Conservation (phyloP, 2,113 vertebrate genomes). For the Malurus alboscapulatus region DNA sequence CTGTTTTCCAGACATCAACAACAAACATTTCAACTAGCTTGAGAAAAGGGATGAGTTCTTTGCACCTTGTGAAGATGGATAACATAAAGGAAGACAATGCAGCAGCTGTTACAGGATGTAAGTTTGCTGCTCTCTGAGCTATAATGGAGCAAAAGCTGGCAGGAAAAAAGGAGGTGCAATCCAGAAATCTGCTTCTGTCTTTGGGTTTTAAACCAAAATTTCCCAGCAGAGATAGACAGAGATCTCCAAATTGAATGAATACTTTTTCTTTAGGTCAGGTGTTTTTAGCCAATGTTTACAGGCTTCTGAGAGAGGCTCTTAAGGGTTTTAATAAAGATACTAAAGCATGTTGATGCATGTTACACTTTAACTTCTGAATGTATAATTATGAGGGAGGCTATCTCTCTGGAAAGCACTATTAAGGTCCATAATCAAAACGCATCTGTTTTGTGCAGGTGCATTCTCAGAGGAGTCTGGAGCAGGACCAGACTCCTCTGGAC, state of each 20-base stretch:
- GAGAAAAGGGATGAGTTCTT: not conserved
- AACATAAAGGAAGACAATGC: not conserved
- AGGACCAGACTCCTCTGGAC: not conserved
- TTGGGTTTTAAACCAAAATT: not conserved
- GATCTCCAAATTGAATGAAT: not conserved
- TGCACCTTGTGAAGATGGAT: not conserved
- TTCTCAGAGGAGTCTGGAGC: not conserved
- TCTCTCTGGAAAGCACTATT: not conserved
- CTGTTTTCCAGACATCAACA: not conserved
- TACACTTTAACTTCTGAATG: not conserved
- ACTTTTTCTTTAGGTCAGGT: not conserved
- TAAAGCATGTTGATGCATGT: not conserved
- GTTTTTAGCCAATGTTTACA: not conserved
- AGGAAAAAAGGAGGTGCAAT: not conserved
- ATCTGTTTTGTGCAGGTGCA: not conserved
- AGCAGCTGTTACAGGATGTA: not conserved
- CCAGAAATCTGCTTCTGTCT: not conserved
- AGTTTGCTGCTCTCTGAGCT: not conserved
- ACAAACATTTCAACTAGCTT: not conserved
- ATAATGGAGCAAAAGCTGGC: rapidly evolving
- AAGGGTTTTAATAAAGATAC: not conserved
- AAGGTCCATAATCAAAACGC: not conserved
- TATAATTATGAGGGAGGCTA: not conserved
- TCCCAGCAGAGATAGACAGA: not conserved
- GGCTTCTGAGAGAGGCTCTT: not conserved